Evolutionary conservation across 2,113 vertebrate species (phyloP).

Genomic region (Arothron firmamentum): DNA sequence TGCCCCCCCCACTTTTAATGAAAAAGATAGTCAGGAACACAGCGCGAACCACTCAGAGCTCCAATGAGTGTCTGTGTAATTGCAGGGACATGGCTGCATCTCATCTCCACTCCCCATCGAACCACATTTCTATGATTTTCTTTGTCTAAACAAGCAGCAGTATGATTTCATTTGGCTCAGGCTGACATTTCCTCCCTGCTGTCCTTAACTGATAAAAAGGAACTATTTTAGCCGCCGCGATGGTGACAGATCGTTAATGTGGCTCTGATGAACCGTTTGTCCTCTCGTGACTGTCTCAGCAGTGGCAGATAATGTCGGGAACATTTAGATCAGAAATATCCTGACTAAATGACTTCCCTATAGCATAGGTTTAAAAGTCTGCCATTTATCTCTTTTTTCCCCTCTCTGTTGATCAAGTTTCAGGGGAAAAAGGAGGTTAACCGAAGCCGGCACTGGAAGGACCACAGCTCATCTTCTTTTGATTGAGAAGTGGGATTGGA

Average conservation of each 20-base stretch:
- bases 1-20: conserved; percentile 1
- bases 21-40: neutral
- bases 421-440: conserved; percentile 7
- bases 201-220: conserved; percentile 38
- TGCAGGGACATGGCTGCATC: conserved; percentile 20
- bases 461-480: conserved; percentile 51
- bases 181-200: conserved; percentile 42
- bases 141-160: conserved; percentile 39
- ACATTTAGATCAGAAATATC: conserved; percentile 1
- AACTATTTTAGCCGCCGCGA: conserved; percentile 19
- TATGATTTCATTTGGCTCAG: conserved; percentile 41
- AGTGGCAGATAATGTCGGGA: conserved; percentile 17
- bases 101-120: conserved; percentile 27
- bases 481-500: conserved; percentile 37
- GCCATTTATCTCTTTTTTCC: conserved; percentile 1
- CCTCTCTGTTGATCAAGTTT: conserved; percentile 7
- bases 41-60: neutral
- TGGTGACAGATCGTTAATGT: conserved; percentile 30
- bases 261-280: conserved; percentile 32
- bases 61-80: conserved; percentile 37
- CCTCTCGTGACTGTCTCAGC: conserved; percentile 8
- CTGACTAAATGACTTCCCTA: conserved; percentile 1
- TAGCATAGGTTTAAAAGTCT: neutral
- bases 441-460: conserved; percentile 14
- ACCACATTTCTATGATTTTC: conserved; percentile 36